Base-by-base conservation (phyloP, 2,797 vertebrate genomes). In the Threskiornis aethiopicus region DNA sequence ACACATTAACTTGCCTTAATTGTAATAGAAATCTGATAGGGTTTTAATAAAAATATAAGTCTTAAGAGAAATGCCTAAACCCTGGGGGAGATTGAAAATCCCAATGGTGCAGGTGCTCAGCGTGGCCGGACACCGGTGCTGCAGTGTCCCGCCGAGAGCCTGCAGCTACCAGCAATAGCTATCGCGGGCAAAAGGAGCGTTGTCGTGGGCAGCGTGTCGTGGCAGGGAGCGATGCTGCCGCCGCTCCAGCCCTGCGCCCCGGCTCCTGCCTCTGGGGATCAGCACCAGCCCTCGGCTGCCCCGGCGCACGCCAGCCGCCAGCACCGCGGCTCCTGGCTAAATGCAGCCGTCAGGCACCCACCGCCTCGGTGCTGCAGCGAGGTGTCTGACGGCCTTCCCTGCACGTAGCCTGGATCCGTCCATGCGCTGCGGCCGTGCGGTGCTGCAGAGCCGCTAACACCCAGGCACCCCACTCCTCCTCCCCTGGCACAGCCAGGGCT, bases 201-300 rank as follows among this genome's bases (percentile, higher is more conserved):
- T 4, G 4, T 12, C 5, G 0, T 6, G 37, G n/a, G 55, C 47
- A 5, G 31, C 1, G 2, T 29, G 47, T 18, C 0, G 0, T 5
- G 65, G 37, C 35, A n/a, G 26, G 26, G 66, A 82, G 11, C 0
- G 3, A 31, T 1, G 21, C 66, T 39, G 37, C 18, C 1, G 0
- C 4, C 1, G 22, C 31, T 57, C 31, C 52, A 49, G 71, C 22
- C 44, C 52, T 18, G 42, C 0, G 0, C 18, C 61, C 49, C 8
- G 3, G 57, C 58, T 58, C 58, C 77, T 39, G 61, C 37, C 70
- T 39, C 55, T 31, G 35, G 4, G 0, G 54, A 54, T 49, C 90
- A 83, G 61, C 66, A 42, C 35, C 77, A 59, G 39, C 65, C 65
- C 54, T 41, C 2, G 4, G 35, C 58, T 49, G 39, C 14, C n/a